Evolutionary conservation across 2,888 invertebrate genomes (phyloP).

Genomic region (Amphiduros pacificus): DNA sequence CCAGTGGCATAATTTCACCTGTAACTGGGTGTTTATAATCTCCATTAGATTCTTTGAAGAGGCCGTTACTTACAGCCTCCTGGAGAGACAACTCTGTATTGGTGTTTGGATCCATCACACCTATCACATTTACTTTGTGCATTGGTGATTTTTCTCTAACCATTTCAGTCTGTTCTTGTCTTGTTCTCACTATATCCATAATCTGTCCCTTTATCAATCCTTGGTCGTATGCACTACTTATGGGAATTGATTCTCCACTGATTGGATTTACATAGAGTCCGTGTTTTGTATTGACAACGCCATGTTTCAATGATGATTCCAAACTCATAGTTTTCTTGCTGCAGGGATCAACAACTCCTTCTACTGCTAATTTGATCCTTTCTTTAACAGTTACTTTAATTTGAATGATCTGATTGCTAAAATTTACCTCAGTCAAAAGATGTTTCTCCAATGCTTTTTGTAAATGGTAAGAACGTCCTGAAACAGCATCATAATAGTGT

Average conservation of each 20-base stretch:
- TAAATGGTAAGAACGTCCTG: slow-evolving; percentile 30
- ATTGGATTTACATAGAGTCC: slow-evolving; percentile 31
- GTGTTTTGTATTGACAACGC: slow-evolving; percentile 67
- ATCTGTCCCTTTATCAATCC: slow-evolving; percentile 21
- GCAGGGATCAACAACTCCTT: slow-evolving; percentile 66
- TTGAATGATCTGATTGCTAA: slow-evolving; percentile 28
- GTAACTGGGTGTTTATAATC: slow-evolving; percentile 67
- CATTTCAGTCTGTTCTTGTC: slow-evolving; percentile 15
- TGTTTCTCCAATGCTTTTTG: slow-evolving; percentile 50
- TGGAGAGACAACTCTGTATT: slow-evolving; percentile 57
- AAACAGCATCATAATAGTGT: slow-evolving; percentile 33
- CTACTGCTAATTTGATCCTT: slow-evolving; percentile 43
- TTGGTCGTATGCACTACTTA: slow-evolving; percentile 15
- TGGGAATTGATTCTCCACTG: slow-evolving; percentile 17
- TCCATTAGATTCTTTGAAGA: slow-evolving; percentile 21
- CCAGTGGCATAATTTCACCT: slow-evolving; percentile 79
- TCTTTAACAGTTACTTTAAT: slow-evolving; percentile 44
- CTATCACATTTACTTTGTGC: slow-evolving; percentile 31
- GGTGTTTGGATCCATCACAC: slow-evolving; percentile 58
- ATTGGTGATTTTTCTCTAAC: neutral
- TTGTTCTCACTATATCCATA: slow-evolving; percentile 10
- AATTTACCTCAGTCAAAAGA: slow-evolving; percentile 44
- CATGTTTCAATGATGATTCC: slow-evolving; percentile 67
- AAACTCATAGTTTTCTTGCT: slow-evolving; percentile 82
- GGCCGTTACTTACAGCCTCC: slow-evolving; percentile 66